phyloP scores from a whole-genome alignment of 2,888 invertebrate genomes.

The Amiota communis region DNA sequence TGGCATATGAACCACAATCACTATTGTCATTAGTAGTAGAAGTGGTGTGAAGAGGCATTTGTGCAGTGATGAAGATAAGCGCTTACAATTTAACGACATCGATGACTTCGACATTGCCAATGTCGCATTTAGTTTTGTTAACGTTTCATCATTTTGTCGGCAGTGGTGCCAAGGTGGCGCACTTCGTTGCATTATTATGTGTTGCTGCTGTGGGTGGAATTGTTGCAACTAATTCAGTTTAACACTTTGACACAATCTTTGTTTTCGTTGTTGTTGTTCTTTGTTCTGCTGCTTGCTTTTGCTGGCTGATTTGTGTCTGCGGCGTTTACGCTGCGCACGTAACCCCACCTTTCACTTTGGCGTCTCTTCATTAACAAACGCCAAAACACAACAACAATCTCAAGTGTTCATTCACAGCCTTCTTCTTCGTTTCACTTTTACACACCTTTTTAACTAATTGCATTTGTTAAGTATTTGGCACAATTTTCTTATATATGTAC shows the following conservation, averaged over 20 bases:
- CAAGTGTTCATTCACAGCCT: too few relatives aligned
- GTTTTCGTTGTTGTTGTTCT: constrained; percentile 20
- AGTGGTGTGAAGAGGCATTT: too few relatives aligned
- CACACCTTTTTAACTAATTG: too few relatives aligned
- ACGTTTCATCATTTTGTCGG: constrained; percentile 37
- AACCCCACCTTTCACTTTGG: too few relatives aligned
- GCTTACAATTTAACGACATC: constrained; percentile 22
- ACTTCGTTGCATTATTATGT: constrained; percentile 54
- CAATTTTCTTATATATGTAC: too few relatives aligned
- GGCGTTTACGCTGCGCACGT: neutral
- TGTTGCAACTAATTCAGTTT: neutral
- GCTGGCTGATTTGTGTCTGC: neutral
- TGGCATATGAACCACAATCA: constrained; percentile 30
- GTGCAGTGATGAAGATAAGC: constrained; percentile 19
- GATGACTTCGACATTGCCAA: constrained; percentile 41
- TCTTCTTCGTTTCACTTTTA: too few relatives aligned
- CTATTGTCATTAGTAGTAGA: constrained; percentile 38
- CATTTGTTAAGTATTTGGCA: too few relatives aligned
- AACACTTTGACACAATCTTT: neutral
- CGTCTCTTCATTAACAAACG: too few relatives aligned
- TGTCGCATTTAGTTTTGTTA: constrained; percentile 22
- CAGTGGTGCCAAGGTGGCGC: constrained; percentile 59
- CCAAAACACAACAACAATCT: too few relatives aligned
- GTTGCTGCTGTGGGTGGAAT: constrained; percentile 40
- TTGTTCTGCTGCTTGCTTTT: too few relatives aligned